Conservation (phyloP, 2,797 vertebrate genomes). For the Pseudochaenichthys georgianus region DNA sequence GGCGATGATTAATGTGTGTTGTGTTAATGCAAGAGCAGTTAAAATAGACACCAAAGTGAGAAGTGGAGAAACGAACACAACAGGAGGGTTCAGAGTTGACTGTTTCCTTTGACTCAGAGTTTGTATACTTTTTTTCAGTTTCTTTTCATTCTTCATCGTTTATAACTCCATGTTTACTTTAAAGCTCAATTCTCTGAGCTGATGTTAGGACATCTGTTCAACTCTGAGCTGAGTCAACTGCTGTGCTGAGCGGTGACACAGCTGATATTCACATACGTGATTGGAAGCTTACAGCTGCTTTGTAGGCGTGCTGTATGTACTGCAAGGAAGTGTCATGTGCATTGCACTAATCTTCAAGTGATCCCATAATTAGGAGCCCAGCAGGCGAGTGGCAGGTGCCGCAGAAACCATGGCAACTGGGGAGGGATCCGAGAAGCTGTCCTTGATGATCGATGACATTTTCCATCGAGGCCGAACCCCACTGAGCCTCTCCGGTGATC, state of each 20-base stretch:
- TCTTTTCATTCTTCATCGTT: background rate
- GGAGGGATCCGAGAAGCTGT: conserved; percentile 37
- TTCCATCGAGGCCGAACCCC: conserved; percentile 47
- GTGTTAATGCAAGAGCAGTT: too few relatives aligned
- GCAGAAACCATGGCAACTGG: conserved; percentile 72
- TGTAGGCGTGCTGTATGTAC: background rate
- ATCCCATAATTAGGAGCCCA: conserved; percentile 60
- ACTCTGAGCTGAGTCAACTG: background rate
- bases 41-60: too few relatives aligned
- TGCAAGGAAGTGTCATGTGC: background rate
- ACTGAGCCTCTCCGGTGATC: conserved; percentile 27
- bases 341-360: conserved; percentile 22
- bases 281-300: background rate
- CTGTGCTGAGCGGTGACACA: background rate
- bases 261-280: background rate
- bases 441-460: conserved; percentile 64
- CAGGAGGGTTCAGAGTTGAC: background rate
- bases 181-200: background rate
- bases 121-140: background rate
- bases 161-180: background rate
- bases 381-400: conserved; percentile 71
- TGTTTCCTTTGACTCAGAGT: background rate
- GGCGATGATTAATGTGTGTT: too few relatives aligned
- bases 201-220: conserved; percentile 18
- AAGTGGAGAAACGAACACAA: too few relatives aligned